Evolutionary conservation across 1,140 invertebrate genomes (phyloP).

Genomic region (Chymomyza costata): DNA sequence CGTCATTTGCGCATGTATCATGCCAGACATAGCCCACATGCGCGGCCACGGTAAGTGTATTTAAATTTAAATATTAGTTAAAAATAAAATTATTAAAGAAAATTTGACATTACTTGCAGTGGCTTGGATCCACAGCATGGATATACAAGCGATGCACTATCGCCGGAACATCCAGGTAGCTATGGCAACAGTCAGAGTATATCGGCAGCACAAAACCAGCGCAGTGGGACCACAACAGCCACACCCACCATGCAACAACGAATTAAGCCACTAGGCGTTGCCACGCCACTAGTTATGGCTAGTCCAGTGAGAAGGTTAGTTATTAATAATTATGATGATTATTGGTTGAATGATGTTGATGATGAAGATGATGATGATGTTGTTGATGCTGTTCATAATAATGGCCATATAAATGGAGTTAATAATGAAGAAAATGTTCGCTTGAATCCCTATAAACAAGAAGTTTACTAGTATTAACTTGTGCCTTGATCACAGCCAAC

Average conservation of each 20-base stretch:
- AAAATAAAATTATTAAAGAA: neutral
- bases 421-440: no score
- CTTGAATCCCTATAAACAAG: no score
- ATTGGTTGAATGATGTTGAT: no score
- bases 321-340: no score
- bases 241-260: conserved; percentile 90
- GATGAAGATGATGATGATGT: no score
- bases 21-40: conserved; percentile 85
- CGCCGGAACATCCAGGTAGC: conserved; percentile 76
- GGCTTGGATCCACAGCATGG: conserved; percentile 81
- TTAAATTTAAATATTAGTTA: neutral
- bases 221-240: conserved; percentile 62
- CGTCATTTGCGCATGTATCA: conserved; percentile 79
- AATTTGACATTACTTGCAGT: conserved; percentile 48
- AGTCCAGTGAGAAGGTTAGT: conserved; percentile 88
- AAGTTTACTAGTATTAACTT: no score
- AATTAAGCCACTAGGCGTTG: conserved; percentile 91
- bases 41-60: conserved; percentile 79
- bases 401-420: no score
- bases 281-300: conserved; percentile 89
- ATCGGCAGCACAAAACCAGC: conserved; percentile 59
- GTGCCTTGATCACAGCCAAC: no score
- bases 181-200: conserved; percentile 40
- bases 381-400: no score
- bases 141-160: conserved; percentile 82